These are phyloP conservation scores for Echiichthys vipera DNA, from an alignment of 2,797 vertebrate genomes.

Conservation along the genomic window DNA sequence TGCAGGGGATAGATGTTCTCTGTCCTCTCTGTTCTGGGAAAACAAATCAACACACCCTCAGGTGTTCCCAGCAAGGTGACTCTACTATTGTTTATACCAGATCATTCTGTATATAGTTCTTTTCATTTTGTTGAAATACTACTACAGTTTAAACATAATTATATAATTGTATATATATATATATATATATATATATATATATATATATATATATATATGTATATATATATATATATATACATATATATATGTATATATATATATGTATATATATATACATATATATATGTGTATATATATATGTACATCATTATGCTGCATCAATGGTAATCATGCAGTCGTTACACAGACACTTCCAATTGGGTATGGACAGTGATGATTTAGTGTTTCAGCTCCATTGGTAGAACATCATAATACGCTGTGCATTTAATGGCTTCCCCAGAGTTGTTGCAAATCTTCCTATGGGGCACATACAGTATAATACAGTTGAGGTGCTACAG, in stretches of 20 bases:
- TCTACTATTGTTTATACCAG: conserved; percentile 9
- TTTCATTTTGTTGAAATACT: neutral
- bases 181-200: neutral
- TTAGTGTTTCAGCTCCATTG: conserved; percentile 1
- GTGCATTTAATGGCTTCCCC: conserved; percentile 16
- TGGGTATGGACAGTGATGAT: conserved; percentile 1
- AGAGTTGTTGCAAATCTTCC: conserved; percentile 25
- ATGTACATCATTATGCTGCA: neutral
- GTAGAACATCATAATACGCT: conserved; percentile 3
- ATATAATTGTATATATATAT: too few relatives aligned
- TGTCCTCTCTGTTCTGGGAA: conserved; percentile 32
- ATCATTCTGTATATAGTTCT: neutral
- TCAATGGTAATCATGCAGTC: conserved; percentile 16
- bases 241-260: too few relatives aligned
- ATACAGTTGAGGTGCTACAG: conserved; percentile 66
- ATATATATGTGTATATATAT: neutral
- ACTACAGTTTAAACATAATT: too few relatives aligned
- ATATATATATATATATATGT: neutral
- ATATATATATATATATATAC: neutral
- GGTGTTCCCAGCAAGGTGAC: conserved; percentile 32
- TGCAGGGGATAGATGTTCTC: conserved; percentile 37
- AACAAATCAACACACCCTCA: conserved; percentile 50
- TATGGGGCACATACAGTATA: conserved; percentile 51
- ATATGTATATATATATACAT: neutral
- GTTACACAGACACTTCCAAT: conserved; percentile 5